Evolutionary conservation across 2,888 invertebrate species (phyloP).

Genomic region (Polietes domitor): DNA sequence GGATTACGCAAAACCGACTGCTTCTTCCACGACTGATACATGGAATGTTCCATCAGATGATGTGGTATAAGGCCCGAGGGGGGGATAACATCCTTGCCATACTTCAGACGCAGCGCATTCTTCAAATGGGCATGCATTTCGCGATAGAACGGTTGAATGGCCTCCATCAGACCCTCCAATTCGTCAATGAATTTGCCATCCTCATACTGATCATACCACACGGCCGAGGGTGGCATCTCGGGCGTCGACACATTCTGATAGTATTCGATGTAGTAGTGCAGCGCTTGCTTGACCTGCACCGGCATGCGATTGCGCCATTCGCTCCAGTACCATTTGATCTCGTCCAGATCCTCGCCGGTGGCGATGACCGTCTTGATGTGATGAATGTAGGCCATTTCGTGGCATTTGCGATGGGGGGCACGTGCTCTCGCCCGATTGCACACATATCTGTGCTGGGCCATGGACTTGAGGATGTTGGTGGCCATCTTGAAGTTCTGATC

Average conservation of each 20-base stretch:
- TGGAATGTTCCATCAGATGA: slow-evolving; percentile 89
- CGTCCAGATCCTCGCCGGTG: slow-evolving; percentile 70
- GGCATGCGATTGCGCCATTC: slow-evolving; percentile 72
- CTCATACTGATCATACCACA: slow-evolving; percentile 72
- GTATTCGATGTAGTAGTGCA: slow-evolving; percentile 69
- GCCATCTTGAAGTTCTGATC: slow-evolving; percentile 68
- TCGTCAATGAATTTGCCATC: slow-evolving; percentile 69
- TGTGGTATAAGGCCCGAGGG: slow-evolving; percentile 87
- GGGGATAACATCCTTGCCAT: slow-evolving; percentile 85
- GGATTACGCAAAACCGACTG: slow-evolving; percentile 71
- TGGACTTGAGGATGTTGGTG: slow-evolving; percentile 66
- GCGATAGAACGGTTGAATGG: slow-evolving; percentile 88
- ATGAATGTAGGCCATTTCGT: slow-evolving; percentile 71
- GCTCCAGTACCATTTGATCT: slow-evolving; percentile 71
- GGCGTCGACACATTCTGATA: slow-evolving; percentile 70
- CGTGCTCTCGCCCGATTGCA: slow-evolving; percentile 51
- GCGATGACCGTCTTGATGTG: slow-evolving; percentile 72
- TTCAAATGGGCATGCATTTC: slow-evolving; percentile 91
- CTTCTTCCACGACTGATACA: slow-evolving; percentile 87
- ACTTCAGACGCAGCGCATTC: slow-evolving; percentile 84
- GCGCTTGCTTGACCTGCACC: slow-evolving; percentile 66
- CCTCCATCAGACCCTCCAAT: slow-evolving; percentile 77
- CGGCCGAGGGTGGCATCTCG: slow-evolving; percentile 63
- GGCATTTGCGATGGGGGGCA: slow-evolving; percentile 56
- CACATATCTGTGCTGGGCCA: slow-evolving; percentile 69